Percentiles rank a stretch among this genome's conserved stretches.
phyloP scores from a whole-genome alignment of 2,797 vertebrate genomes.

The Acomys russatus region DNA sequence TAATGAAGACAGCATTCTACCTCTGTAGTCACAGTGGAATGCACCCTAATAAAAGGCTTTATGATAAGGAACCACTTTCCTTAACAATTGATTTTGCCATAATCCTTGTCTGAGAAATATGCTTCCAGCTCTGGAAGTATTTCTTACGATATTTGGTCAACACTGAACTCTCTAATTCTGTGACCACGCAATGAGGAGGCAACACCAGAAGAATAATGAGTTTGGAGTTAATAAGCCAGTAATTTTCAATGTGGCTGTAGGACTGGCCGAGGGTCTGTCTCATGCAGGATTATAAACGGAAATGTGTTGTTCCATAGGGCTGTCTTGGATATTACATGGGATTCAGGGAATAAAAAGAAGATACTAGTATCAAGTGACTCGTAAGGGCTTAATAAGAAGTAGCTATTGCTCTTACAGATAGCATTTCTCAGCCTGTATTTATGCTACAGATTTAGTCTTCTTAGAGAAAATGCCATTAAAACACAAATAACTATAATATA shows the following conservation, averaged over 20 bases:
- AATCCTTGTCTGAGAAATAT: neutral
- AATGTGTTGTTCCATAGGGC: neutral
- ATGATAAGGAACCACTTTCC: neutral
- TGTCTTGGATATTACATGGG: neutral
- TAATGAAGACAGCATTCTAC: neutral
- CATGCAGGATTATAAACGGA: neutral
- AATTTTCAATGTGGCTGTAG: neutral
- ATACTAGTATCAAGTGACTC: neutral
- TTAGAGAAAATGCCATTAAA: neutral
- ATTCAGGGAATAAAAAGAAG: neutral
- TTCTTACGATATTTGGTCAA: neutral
- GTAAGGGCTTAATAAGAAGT: neutral
- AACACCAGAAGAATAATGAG: neutral
- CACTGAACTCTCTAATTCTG: neutral
- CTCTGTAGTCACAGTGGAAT: neutral
- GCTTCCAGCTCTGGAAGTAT: neutral
- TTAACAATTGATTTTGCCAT: conserved; percentile 12
- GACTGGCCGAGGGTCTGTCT: neutral
- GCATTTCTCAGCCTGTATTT: neutral
- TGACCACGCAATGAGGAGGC: neutral
- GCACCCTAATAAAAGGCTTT: neutral
- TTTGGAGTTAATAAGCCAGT: neutral
- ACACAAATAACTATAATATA: neutral
- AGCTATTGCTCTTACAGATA: conserved; percentile 4
- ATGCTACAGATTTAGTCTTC: neutral